Evolutionary conservation across 30 jellyfish, hydroid and myxozoan genomes (phyloP), one percentile per base, ranked within the genome.

Genomic region (Aurelia aurita complex sp. Pacific): DNA sequence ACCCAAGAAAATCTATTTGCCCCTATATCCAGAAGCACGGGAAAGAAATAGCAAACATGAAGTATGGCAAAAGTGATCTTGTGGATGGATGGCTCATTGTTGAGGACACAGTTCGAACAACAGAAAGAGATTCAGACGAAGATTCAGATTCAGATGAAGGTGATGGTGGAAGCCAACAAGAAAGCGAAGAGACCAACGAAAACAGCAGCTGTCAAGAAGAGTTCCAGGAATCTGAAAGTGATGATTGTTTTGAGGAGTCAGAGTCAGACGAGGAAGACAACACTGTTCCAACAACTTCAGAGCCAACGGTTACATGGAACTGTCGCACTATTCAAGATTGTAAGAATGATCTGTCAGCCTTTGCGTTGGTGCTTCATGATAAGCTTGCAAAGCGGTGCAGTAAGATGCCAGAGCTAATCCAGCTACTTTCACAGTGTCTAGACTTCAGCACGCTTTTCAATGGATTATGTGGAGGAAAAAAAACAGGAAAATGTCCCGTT

Each of bases 361-460:
- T 69, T 23, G 79, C 79, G 23, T 32, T 23, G 12, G 57, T 69
- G 33, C 57, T 69, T 17, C 79, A 5, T 18, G 79, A 69, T 32
- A 69, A n/a, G 32, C 46, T 18, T 17, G 54, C 11, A 40, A 69
- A 69, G 17, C 57, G 79, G 40, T 18, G 57, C n/a, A 69, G 11
- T 6, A 69, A 38, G 57, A 73, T 73, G 83, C 83, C 83, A 0
- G 72, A 73, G 54, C 12, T 35, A n/a, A 50, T 4, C 72, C 29
- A 73, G 9, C 54, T 73, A 34, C 83, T 73, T 18, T 73, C 73
- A 36, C 33, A 34, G 72, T 73, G 83, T 34, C 83, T 73, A 17
- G 83, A 73, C 54, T 73, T 38, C 52, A 70, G 36, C 18, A 50
- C 33, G 6, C 72, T 73, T 17, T 73, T 73, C 72, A 13, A 42